Conservation (phyloP, 2,888 invertebrate genomes). For the Falcaria lacertinaria region DNA sequence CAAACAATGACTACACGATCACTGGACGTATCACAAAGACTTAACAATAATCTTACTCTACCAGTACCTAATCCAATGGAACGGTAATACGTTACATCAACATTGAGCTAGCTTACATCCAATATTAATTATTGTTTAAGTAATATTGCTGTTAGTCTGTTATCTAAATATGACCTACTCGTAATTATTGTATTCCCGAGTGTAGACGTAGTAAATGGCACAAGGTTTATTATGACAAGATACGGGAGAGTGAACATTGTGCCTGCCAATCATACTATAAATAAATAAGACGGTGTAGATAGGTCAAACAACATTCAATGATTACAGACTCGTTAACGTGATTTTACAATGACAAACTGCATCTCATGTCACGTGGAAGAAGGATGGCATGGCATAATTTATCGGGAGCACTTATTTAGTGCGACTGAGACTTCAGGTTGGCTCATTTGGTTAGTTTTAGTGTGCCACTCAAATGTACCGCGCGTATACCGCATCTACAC, state of each 20-base stretch:
- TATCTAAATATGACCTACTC: conserved; percentile 60
- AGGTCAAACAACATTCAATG: too few relatives aligned
- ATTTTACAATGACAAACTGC: too few relatives aligned
- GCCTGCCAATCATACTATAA: too few relatives aligned
- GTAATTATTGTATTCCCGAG: conserved; percentile 59
- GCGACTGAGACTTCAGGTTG: too few relatives aligned
- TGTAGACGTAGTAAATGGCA: conserved; percentile 72
- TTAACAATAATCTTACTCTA: conserved; percentile 67
- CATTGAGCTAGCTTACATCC: conserved; percentile 77
- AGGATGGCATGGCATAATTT: too few relatives aligned
- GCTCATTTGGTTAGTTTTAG: too few relatives aligned
- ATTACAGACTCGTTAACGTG: too few relatives aligned
- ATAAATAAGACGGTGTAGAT: too few relatives aligned
- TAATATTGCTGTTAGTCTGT: conserved; percentile 77
- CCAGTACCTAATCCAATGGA: conserved; percentile 75
- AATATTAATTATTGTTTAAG: conserved; percentile 73
- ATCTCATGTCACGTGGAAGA: too few relatives aligned
- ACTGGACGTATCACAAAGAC: conserved; percentile 78
- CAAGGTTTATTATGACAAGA: conserved; percentile 75
- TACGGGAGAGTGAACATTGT: conserved; percentile 36
- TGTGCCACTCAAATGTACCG: too few relatives aligned
- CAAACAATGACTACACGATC: conserved; percentile 20
- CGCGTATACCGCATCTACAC: too few relatives aligned
- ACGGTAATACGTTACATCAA: conserved; percentile 72
- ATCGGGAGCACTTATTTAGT: too few relatives aligned